Conservation (phyloP, 2,797 vertebrate genomes). For the Falco peregrinus region DNA sequence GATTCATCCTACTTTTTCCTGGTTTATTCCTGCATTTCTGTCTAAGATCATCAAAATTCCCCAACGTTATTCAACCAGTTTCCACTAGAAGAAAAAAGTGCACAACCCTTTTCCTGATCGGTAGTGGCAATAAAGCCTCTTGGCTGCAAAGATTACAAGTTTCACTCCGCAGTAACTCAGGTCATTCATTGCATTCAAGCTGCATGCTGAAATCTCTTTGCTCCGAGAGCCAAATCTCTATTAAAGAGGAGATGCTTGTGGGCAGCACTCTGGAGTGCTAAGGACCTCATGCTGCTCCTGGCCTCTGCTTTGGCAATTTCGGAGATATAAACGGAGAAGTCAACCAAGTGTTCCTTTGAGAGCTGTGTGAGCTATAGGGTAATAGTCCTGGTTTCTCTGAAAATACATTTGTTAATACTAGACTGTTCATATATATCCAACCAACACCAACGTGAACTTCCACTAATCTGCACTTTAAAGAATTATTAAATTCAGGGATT, state of each 20-base stretch:
- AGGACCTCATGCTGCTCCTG: neutral
- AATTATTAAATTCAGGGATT: neutral
- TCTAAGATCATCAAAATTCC: neutral
- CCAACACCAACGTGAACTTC: neutral
- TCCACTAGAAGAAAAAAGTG: neutral
- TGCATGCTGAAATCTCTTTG: neutral
- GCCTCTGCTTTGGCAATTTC: neutral
- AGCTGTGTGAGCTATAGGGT: accelerated
- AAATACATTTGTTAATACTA: neutral
- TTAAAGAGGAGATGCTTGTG: neutral
- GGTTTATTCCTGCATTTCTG: neutral
- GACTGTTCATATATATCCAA: no score
- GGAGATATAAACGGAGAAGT: neutral
- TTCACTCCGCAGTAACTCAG: neutral
- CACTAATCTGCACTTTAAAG: neutral
- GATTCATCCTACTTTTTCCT: neutral
- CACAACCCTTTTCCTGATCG: neutral
- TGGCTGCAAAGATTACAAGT: neutral
- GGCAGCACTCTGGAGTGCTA: neutral
- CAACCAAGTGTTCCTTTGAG: neutral
- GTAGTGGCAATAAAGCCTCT: neutral
- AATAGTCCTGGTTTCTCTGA: neutral
- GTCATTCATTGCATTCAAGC: neutral
- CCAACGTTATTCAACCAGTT: neutral
- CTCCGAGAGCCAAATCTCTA: neutral